These are phyloP conservation scores for Apodemia zela DNA, from an alignment of 2,888 invertebrate genomes.

Conservation along the genomic window DNA sequence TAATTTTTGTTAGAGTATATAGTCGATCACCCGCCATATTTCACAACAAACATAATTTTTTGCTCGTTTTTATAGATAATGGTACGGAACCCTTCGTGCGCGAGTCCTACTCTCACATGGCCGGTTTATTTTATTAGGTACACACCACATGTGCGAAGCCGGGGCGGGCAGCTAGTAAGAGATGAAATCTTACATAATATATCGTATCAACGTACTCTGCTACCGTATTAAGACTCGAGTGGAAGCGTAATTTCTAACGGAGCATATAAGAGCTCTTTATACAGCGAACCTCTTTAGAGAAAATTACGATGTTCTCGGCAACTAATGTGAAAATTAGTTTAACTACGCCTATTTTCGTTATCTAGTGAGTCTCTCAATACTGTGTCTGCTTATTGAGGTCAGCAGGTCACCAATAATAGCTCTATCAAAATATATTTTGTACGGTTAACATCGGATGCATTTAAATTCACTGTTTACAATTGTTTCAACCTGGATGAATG, in stretches of 20 bases:
- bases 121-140: too few species aligned
- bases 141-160: too few species aligned
- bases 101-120: too few species aligned
- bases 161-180: too few species aligned
- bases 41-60: too few species aligned
- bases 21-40: too few species aligned
- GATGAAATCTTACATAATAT: too few species aligned
- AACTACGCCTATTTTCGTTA: constrained; percentile 5
- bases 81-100: too few species aligned
- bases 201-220: background rate
- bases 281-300: background rate
- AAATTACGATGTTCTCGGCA: constrained; percentile 2
- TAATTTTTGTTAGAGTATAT: too few species aligned
- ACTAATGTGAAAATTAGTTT: constrained; percentile 1
- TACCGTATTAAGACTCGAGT: background rate
- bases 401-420: background rate
- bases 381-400: background rate
- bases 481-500: background rate
- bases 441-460: background rate
- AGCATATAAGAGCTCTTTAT: background rate
- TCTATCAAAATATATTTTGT: background rate
- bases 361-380: background rate
- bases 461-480: background rate
- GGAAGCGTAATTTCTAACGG: background rate
- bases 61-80: too few species aligned